These are phyloP conservation scores for Synodontis membranacea DNA, from an alignment of 2,113 vertebrate species.

Conservation along the genomic window DNA sequence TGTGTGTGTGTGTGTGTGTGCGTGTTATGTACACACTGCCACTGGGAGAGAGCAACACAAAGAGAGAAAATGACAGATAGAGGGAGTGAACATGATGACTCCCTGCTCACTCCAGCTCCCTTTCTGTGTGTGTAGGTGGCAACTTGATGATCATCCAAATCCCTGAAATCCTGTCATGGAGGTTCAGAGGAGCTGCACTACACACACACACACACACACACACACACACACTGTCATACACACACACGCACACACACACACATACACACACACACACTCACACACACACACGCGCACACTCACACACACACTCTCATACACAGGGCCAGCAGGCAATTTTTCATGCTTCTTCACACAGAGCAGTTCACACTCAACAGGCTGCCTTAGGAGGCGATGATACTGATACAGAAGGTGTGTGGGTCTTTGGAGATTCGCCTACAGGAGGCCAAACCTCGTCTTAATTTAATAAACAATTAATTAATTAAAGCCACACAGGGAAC, in stretches of 20 bases:
- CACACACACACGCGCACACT: conserved; percentile 11
- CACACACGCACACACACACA: conserved; percentile 8
- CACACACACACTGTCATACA: conserved; percentile 20
- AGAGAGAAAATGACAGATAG: conserved; percentile 5
- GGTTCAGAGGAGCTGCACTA: conserved; percentile 37
- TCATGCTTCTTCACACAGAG: conserved; percentile 41
- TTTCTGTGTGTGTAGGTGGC: conserved; percentile 44
- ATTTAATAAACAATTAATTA: conserved; percentile 29
- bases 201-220: conserved; percentile 30
- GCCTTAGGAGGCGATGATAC: conserved; percentile 47
- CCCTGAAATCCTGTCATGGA: conserved; percentile 49
- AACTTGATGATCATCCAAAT: conserved; percentile 50
- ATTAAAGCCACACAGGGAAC: conserved; percentile 20
- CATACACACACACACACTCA: conserved; percentile 9
- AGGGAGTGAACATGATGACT: conserved; percentile 5
- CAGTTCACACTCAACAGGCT: conserved; percentile 54
- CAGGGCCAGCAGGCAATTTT: conserved; percentile 24
- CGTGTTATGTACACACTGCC: neutral
- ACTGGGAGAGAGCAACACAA: neutral
- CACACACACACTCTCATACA: conserved; percentile 3
- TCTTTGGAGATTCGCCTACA: conserved; percentile 47
- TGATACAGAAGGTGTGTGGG: conserved; percentile 53
- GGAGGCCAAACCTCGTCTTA: conserved; percentile 44
- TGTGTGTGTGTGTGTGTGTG: conserved; percentile 8
- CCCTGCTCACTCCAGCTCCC: conserved; percentile 5